Conservation (phyloP, 2,113 vertebrate species). For the Tor tambroides region DNA sequence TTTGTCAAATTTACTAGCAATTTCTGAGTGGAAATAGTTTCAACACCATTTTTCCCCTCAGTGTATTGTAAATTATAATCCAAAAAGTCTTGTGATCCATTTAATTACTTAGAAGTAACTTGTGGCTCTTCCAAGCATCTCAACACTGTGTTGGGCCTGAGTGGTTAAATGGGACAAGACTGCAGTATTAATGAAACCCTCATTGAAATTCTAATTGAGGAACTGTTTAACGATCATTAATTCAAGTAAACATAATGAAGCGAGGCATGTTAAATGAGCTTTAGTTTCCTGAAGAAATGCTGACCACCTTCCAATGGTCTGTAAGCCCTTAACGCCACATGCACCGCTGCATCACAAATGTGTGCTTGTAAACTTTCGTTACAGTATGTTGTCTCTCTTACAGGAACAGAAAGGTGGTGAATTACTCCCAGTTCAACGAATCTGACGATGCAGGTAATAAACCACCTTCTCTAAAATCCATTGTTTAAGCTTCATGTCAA, state of each 20-base stretch:
- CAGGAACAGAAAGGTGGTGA: slow-evolving; percentile 99
- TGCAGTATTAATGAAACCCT: slow-evolving; percentile 40
- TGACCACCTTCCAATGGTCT: neutral
- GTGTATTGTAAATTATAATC: neutral
- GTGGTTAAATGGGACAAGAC: slow-evolving; percentile 22
- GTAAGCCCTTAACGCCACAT: neutral
- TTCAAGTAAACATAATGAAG: slow-evolving; percentile 23
- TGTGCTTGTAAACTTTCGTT: neutral
- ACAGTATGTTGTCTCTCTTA: slow-evolving; percentile 46
- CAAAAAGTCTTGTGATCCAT: neutral
- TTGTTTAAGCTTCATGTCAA: neutral
- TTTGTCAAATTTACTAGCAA: neutral
- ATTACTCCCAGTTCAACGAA: slow-evolving; percentile 99
- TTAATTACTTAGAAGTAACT: neutral
- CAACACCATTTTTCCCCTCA: too few relatives aligned
- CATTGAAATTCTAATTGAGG: slow-evolving; percentile 34
- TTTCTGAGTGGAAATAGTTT: too few relatives aligned
- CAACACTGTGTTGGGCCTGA: neutral
- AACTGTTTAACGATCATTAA: slow-evolving; percentile 17
- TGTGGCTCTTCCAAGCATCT: slow-evolving; percentile 22
- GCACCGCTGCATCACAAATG: slow-evolving; percentile 1
- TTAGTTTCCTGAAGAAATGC: slow-evolving; percentile 7
- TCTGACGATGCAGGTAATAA: slow-evolving; percentile 87
- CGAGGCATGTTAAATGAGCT: slow-evolving; percentile 1
- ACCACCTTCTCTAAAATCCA: neutral